phyloP scores from a whole-genome alignment of 2,888 invertebrate genomes.

The Flexamia atlantica region DNA sequence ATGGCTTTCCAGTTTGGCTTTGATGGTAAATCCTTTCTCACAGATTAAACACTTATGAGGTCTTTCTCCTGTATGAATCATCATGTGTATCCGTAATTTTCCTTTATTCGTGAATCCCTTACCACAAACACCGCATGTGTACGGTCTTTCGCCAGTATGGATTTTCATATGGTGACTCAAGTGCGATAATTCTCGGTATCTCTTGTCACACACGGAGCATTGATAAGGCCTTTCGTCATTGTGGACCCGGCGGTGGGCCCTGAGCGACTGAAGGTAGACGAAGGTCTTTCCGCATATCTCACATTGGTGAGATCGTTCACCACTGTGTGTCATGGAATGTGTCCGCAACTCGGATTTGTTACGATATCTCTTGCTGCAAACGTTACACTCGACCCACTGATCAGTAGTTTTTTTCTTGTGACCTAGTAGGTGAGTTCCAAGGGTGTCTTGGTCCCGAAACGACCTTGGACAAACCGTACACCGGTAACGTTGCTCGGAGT shows the following conservation, averaged over 20 bases:
- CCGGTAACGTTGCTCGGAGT: neutral
- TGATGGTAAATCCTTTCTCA: neutral
- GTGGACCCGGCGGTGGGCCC: neutral
- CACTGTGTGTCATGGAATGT: neutral
- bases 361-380: neutral
- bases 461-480: neutral
- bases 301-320: neutral
- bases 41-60: neutral
- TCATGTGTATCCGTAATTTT: neutral
- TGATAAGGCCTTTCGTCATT: neutral
- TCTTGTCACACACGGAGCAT: neutral
- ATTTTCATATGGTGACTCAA: neutral
- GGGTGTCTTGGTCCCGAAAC: neutral
- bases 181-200: neutral
- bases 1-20: neutral
- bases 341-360: neutral
- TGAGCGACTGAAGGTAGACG: neutral
- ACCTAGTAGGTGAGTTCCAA: neutral
- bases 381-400: neutral
- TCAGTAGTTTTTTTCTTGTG: neutral
- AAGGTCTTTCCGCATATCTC: neutral
- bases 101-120: neutral
- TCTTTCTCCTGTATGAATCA: neutral
- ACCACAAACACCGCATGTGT: neutral
- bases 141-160: neutral